Base-by-base conservation (phyloP, 2,113 vertebrate species). In the Onychostoma macrolepis region DNA sequence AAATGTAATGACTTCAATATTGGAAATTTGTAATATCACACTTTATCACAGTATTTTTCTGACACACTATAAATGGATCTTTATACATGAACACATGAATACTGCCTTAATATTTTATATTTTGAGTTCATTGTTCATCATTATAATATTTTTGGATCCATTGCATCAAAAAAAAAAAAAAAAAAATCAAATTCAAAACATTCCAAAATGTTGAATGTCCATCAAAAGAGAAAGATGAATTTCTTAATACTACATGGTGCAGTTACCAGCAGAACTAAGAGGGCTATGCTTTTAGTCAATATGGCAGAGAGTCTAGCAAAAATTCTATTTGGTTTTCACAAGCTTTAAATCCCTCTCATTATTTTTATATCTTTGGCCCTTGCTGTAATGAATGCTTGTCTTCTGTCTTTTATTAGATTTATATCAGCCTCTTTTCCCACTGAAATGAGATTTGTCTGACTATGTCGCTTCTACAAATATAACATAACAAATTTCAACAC, bases 401-500 rank as follows among this genome's bases (percentile, higher is more conserved):
- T 61, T 9, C 6, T 61, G 21, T 8, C 78, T 36, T 79, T 1
- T 4, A 53, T 48, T 4, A 53, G 11, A 85, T 85, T 50, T 38
- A 65, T 45, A 33, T 30, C 50, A 58, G 28, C 67, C 33, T 9
- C 36, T 53, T 86, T 86, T 53, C 10, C 76, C 30, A 24, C 4
- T 85, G 26, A 80, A 38, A 26, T 19, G 3, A 56, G 45, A 33
- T 86, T 71, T 53, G n/a, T 86, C 45, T 71, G 24, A 56, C 30
- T 79, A 6, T 53, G 48, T 67, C 30, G 43, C 11, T 30, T 53
- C 48, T 72, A 43, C n/a, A 72, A 30, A 80, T 13, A 9, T 26
- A 78, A 8, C 10, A 78, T 24, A 85, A 5, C 8, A 26, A 30
- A 45, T 93, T 92, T 91, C 87, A 88, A 82, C 83, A 91, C 80